Percentiles rank a stretch among this genome's conserved stretches.
phyloP scores from a whole-genome alignment of 2,797 vertebrate genomes.

The Denticeps clupeoides region DNA sequence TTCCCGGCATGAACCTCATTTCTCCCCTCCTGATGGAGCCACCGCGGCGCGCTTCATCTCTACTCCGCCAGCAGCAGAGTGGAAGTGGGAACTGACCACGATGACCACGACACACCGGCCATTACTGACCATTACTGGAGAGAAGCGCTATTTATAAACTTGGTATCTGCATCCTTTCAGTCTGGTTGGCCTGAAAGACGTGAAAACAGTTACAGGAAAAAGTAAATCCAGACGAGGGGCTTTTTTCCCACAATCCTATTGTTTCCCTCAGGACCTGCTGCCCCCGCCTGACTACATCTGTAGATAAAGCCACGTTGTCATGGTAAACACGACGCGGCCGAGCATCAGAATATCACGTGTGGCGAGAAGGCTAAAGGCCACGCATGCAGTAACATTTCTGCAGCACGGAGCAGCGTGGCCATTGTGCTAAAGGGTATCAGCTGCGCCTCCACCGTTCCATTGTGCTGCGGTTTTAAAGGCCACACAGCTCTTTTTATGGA shows the following conservation, averaged over 20 bases:
- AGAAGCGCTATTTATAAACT: constrained; percentile 52
- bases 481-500: constrained; percentile 25
- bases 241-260: constrained; percentile 64
- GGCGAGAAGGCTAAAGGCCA: constrained; percentile 15
- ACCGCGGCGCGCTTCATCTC: constrained; percentile 31
- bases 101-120: no score
- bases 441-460: constrained; percentile 31
- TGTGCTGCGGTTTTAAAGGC: constrained; percentile 38
- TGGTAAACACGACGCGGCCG: constrained; percentile 29
- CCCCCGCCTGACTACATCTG: not conserved
- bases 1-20: no score
- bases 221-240: constrained; percentile 56
- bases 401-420: constrained; percentile 18
- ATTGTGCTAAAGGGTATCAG: constrained; percentile 26
- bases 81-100: no score
- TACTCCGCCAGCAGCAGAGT: no score
- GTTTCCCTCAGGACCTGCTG: constrained; percentile 46
- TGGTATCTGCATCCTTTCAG: constrained; percentile 56
- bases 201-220: constrained; percentile 80
- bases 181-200: constrained; percentile 48
- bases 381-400: constrained; percentile 21
- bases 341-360: constrained; percentile 31
- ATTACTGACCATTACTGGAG: constrained; percentile 15
- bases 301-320: constrained; percentile 27
- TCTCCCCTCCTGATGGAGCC: constrained; percentile 29